These are phyloP conservation scores for Apostichopus californicus DNA, from an alignment of 35 echinoderm and acorn worm species.

Conservation along the genomic window DNA sequence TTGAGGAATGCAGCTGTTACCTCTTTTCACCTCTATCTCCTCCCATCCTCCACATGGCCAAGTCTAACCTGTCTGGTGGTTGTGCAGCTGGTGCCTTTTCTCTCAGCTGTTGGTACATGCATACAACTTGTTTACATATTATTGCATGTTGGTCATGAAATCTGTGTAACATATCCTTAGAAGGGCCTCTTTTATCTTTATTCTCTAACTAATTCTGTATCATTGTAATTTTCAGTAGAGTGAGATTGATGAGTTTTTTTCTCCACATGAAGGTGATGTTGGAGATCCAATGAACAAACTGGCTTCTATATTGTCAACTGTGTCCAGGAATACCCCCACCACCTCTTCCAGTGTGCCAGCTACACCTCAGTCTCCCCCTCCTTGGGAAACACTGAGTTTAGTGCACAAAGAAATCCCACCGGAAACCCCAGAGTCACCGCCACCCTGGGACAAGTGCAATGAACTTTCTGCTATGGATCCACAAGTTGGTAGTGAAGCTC, in stretches of 20 bases:
- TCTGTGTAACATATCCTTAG: no score
- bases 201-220: no score
- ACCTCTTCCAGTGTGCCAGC: not conserved
- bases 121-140: no score
- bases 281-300: not conserved
- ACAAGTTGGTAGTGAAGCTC: not conserved
- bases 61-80: no score
- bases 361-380: slow-evolving; percentile 53
- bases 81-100: no score
- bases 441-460: slow-evolving; percentile 48
- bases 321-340: not conserved
- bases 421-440: slow-evolving; percentile 53
- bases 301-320: slow-evolving; percentile 35
- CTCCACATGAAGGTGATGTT: not conserved
- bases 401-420: slow-evolving; percentile 49
- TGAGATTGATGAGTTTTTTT: not conserved
- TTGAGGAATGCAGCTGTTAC: no score
- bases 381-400: slow-evolving; percentile 46
- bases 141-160: no score
- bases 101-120: no score
- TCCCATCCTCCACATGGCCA: no score
- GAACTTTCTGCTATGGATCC: not conserved
- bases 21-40: no score
- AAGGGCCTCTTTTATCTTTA: no score
- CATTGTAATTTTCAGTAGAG: no score